Evolutionary conservation across 2,888 invertebrate species (phyloP), one percentile per base, ranked within the genome.

Genomic region (Andrena praecox): DNA sequence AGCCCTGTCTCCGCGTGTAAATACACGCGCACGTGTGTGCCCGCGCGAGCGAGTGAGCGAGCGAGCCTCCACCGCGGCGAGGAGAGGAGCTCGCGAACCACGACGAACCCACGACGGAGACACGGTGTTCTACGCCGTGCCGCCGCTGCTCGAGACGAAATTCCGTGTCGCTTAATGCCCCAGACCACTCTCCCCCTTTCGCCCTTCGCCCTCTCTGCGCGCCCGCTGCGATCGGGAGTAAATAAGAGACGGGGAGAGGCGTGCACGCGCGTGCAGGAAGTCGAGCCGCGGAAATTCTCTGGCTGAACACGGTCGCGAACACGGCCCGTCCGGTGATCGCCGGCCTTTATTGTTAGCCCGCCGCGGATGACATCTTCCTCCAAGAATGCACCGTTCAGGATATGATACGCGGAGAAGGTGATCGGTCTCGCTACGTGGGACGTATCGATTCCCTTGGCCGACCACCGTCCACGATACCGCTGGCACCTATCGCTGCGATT

Each of bases 1-100:
- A 93, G 92, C 92, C 93, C 93, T 93, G 93, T 92, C 93, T 92
- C 92, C 90, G 88, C 90, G 90, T 86, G 82, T 83, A 83, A 78
- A 75, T 77, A 67, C 78, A 59, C 77, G 75, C 72, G 69, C 80
- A 77, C 77, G 54, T 27, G 64, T 50, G 54, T 0, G 33, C 54
- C 16, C 4, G 4, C 20, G 31, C 63, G 62, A 29, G 52, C 20
- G 31, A 24, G 63, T 80, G 64, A 20, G 29, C 24, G 33, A 54
- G n/a, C 52, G 56, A 56, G 56, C 54, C 84, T 77, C 42, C 12
- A 0, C 12, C 75, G 77, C 72, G 68, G 33, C 20, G 75, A 74
- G 64, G 62, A 74, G 82, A 82, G 80, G 77, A 85, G 71, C 85
- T 76, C 85, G 82, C 82, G 78, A 63, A 59, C 68, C 56, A 24